These are phyloP conservation scores for Andrena bucephala DNA, from an alignment of 2,888 invertebrate genomes.

Conservation along the genomic window DNA sequence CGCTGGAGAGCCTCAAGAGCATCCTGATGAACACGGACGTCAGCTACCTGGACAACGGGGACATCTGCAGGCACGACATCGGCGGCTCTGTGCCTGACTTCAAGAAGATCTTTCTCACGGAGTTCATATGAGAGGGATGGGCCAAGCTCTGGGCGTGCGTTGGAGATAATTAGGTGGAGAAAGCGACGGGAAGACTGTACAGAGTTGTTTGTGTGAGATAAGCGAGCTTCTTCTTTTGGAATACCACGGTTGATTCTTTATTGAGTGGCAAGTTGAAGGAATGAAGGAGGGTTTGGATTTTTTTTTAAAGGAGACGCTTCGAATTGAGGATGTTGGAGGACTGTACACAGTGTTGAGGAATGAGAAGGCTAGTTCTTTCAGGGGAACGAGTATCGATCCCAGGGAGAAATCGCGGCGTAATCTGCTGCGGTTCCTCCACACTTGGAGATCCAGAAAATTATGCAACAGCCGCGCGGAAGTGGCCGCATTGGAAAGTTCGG, in stretches of 20 bases:
- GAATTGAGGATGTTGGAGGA: slow-evolving; percentile 5
- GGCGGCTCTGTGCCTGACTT: slow-evolving; percentile 87
- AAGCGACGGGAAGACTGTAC: slow-evolving; percentile 26
- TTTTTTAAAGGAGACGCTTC: background rate
- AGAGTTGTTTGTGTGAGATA: slow-evolving; percentile 40
- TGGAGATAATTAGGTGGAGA: background rate
- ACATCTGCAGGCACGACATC: slow-evolving; percentile 83
- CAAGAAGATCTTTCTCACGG: slow-evolving; percentile 86
- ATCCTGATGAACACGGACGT: slow-evolving; percentile 81
- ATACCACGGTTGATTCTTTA: slow-evolving; percentile 1
- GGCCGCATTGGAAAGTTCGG: slow-evolving; percentile 47
- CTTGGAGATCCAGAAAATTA: slow-evolving; percentile 39
- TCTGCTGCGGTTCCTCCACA: slow-evolving; percentile 26
- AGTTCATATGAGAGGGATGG: slow-evolving; percentile 80
- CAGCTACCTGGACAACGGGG: slow-evolving; percentile 83
- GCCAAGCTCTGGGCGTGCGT: background rate
- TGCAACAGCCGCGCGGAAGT: slow-evolving; percentile 43
- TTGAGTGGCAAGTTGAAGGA: background rate
- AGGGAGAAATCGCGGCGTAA: slow-evolving; percentile 28
- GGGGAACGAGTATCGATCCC: slow-evolving; percentile 2
- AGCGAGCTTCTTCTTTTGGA: slow-evolving; percentile 8
- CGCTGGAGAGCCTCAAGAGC: slow-evolving; percentile 83
- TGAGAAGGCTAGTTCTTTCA: background rate
- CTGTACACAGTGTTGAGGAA: slow-evolving; percentile 38
- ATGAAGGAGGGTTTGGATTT: background rate